phyloP scores from a whole-genome alignment of 2,797 vertebrate species.

The Eurystomus glaucurus region DNA sequence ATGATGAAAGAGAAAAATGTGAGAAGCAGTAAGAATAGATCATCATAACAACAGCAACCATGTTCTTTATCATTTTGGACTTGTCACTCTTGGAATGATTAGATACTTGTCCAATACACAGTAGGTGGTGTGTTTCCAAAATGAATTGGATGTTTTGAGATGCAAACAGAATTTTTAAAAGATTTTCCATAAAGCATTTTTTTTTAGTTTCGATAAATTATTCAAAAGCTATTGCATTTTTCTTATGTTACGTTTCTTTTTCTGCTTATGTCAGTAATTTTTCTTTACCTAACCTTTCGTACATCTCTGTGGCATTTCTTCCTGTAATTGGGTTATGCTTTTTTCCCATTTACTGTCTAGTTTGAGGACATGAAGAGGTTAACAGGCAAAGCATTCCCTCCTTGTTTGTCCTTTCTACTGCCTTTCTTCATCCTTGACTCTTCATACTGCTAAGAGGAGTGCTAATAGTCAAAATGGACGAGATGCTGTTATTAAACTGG shows the following conservation, averaged over 20 bases:
- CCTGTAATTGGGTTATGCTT: not conserved
- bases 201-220: not conserved
- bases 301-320: not conserved
- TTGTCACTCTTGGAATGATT: not conserved
- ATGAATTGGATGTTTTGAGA: not conserved
- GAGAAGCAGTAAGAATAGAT: constrained; percentile 20
- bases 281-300: not conserved
- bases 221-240: not conserved
- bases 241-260: not conserved
- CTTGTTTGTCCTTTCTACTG: not conserved
- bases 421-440: not conserved
- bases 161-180: not conserved
- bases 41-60: constrained; percentile 8
- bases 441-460: not conserved
- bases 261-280: not conserved
- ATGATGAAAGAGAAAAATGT: constrained; percentile 41
- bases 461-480: not conserved
- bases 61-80: constrained; percentile 20
- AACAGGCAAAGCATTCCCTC: not conserved
- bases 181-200: not conserved
- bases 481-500: not conserved
- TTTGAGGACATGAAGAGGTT: not conserved
- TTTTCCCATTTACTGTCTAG: not conserved
- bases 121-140: constrained; percentile 1
- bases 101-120: not conserved